These are phyloP conservation scores for Apodemia hepburni DNA, from an alignment of 2,888 invertebrate species.

Conservation along the genomic window DNA sequence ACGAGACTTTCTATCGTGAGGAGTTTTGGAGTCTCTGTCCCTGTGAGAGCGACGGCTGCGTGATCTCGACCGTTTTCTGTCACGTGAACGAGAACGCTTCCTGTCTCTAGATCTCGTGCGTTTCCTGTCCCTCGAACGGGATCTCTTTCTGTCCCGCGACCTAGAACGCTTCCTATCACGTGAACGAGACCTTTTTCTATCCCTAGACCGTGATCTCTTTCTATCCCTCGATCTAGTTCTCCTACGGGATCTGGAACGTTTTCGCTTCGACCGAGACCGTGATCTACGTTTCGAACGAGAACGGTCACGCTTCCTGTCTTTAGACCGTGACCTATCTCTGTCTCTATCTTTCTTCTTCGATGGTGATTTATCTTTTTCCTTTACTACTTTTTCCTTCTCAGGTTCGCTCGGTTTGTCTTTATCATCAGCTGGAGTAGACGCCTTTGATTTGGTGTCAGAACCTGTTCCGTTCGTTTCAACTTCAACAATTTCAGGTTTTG, in stretches of 20 bases:
- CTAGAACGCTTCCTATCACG: constrained; percentile 79
- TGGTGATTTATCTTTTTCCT: constrained; percentile 47
- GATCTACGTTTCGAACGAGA: constrained; percentile 82
- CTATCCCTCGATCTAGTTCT: constrained; percentile 62
- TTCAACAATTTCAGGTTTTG: constrained; percentile 43
- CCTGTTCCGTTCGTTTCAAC: constrained; percentile 53
- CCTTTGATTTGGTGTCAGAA: constrained; percentile 52
- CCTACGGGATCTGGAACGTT: constrained; percentile 68
- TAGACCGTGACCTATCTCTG: constrained; percentile 53
- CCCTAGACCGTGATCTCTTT: constrained; percentile 68
- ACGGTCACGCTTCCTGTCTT: constrained; percentile 65
- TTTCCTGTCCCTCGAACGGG: constrained; percentile 69
- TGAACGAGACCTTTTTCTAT: constrained; percentile 80
- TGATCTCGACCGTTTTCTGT: constrained; percentile 66
- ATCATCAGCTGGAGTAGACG: constrained; percentile 52
- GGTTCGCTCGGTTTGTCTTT: constrained; percentile 41
- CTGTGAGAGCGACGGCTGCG: constrained; percentile 56
- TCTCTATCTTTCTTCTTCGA: constrained; percentile 55
- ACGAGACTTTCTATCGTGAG: constrained; percentile 59
- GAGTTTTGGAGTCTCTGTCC: constrained; percentile 63
- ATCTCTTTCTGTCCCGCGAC: constrained; percentile 71
- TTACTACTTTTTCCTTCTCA: constrained; percentile 35
- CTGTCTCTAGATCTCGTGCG: constrained; percentile 70
- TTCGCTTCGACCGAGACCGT: constrained; percentile 75
- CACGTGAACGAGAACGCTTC: constrained; percentile 64